Percentiles rank a stretch among this genome's conserved stretches.
These are phyloP conservation scores for Chloroclystis v-ata DNA, from an alignment of 2,888 invertebrate species.

Conservation along the genomic window DNA sequence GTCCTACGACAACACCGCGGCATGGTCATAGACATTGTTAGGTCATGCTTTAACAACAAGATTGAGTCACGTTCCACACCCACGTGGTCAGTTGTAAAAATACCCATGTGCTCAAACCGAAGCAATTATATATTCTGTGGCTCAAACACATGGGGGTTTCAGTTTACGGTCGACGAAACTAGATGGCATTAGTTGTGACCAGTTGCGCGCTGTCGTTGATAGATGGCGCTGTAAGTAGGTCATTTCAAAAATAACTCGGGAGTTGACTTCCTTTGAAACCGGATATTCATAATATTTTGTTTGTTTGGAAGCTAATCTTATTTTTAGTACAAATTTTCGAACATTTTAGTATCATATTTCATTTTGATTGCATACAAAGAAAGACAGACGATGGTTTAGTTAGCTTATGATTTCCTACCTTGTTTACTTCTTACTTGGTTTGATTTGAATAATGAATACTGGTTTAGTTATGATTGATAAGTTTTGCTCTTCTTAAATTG, in stretches of 20 bases:
- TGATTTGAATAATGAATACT: no score
- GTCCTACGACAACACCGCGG: slow-evolving; percentile 12
- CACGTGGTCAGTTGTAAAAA: slow-evolving; percentile 18
- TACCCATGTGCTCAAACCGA: slow-evolving; percentile 15
- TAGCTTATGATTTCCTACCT: no score
- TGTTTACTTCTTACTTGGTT: no score
- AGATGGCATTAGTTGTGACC: slow-evolving; percentile 12
- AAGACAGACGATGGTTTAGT: no score
- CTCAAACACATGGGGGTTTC: slow-evolving; percentile 6
- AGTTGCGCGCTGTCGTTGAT: not conserved
- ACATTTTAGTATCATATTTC: no score
- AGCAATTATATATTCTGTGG: slow-evolving; percentile 4
- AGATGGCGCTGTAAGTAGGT: slow-evolving; percentile 10
- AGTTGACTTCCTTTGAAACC: not conserved
- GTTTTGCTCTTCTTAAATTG: no score
- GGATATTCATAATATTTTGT: slow-evolving; percentile 1
- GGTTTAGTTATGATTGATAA: no score
- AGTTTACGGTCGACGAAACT: not conserved
- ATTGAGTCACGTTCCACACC: slow-evolving; percentile 5
- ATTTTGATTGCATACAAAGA: no score
- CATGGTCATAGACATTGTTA: not conserved
- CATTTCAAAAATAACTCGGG: slow-evolving; percentile 13
- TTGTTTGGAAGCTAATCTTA: not conserved
- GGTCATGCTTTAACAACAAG: slow-evolving; percentile 12
- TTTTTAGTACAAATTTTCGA: no score